Evolutionary conservation across 2,797 vertebrate genomes (phyloP), one percentile per base, ranked within the genome.

Genomic region (Sciaenops ocellatus): DNA sequence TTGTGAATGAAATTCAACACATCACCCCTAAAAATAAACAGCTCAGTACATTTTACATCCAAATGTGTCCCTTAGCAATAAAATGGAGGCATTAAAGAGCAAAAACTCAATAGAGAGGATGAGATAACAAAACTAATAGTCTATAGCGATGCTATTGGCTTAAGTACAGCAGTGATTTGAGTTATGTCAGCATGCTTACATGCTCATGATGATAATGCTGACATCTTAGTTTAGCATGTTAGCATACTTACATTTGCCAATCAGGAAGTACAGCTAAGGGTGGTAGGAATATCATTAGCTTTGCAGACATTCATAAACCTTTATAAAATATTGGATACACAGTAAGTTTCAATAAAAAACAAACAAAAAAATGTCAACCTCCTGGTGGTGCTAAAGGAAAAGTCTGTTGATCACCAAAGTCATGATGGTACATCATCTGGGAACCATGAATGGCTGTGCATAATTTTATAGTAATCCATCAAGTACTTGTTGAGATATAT

Each of bases 1-100:
- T 71, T 42, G 71, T 38, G 47, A 67, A 84, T 67, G 18, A 50
- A 59, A 75, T 15, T 30, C 5, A 46, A 6, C 22, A 7, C 3
- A 12, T 42, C 52, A 52, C 12, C 13, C 3, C 22, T 78, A 54
- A 67, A 86, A 77, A 77, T 69, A 73, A 65, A 71, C 41, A 46
- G 17, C 9, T 2, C 17, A 6, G 20, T 26, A 26, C 52, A 17
- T 68, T 50, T 54, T 6, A 50, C 54, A 52, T 41, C 41, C 30
- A 15, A 51, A 55, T 42, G 6, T 56, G 24, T 61, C 12, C 1
- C 30, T 70, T 9, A 30, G 57, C 18, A 60, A 62, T 67, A 1
- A 67, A 41, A 38, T 59, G 1, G 9, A 54, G 42, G 3, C 3
- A 38, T 59, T 30, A 18, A 44, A 47, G 0, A 41, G 16, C 13